These are phyloP conservation scores for Schizothorax lantsangensis DNA, from an alignment of 2,797 vertebrate genomes.

Conservation along the genomic window DNA sequence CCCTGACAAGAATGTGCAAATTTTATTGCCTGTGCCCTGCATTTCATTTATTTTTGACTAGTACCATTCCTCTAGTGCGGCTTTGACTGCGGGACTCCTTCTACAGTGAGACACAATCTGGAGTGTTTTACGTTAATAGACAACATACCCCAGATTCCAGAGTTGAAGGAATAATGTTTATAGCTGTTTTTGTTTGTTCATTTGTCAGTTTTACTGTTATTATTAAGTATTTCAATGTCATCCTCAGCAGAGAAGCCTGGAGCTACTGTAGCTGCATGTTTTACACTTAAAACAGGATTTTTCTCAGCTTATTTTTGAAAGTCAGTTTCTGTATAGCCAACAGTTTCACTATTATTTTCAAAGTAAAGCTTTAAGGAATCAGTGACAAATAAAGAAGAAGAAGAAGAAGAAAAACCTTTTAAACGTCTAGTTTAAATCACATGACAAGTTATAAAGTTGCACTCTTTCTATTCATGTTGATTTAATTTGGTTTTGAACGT, in stretches of 20 bases:
- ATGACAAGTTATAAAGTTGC: too few species aligned
- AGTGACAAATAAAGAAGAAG: too few species aligned
- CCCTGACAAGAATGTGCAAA: slow-evolving; percentile 69
- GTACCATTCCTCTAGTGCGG: slow-evolving; percentile 57
- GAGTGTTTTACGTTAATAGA: not conserved
- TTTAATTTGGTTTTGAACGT: too few species aligned
- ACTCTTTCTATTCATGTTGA: too few species aligned
- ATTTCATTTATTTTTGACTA: slow-evolving; percentile 52
- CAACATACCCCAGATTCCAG: not conserved
- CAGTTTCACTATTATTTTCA: not conserved
- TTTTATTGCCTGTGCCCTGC: slow-evolving; percentile 54
- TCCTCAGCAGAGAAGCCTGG: not conserved
- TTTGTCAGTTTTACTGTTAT: not conserved
- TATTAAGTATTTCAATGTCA: not conserved
- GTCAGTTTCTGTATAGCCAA: not conserved
- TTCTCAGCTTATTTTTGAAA: not conserved
- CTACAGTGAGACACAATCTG: not conserved
- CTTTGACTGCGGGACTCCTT: slow-evolving; percentile 37
- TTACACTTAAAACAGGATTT: not conserved
- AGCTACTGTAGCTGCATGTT: not conserved
- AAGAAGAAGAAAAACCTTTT: too few species aligned
- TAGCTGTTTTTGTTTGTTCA: not conserved
- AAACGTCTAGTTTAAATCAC: too few species aligned
- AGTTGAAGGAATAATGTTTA: not conserved
- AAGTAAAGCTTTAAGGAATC: not conserved